Conservation (phyloP, 2,797 vertebrate species). For the Chloroceryle inda region DNA sequence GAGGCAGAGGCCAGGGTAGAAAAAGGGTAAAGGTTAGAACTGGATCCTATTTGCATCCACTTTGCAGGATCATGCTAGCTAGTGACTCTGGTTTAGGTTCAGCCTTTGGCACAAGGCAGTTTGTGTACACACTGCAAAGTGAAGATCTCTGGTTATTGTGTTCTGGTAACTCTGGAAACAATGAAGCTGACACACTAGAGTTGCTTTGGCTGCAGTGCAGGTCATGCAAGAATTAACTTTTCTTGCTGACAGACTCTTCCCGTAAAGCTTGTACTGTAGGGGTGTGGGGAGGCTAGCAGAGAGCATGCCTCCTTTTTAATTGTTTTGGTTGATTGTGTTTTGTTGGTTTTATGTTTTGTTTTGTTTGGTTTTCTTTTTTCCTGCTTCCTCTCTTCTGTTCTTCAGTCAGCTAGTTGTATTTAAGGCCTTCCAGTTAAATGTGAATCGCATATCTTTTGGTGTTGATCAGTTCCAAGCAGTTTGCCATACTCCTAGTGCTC, state of each 20-base stretch:
- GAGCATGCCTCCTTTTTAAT: neutral
- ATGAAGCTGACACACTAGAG: slow-evolving; percentile 26
- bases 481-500: neutral
- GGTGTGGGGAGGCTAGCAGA: slow-evolving; percentile 8
- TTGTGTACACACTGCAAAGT: neutral
- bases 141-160: slow-evolving; percentile 40
- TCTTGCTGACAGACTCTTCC: slow-evolving; percentile 22
- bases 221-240: neutral
- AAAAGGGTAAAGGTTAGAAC: neutral
- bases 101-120: neutral
- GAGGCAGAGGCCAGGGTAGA: neutral
- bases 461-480: neutral
- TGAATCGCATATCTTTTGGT: neutral
- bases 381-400: neutral
- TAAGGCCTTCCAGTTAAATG: slow-evolving; percentile 3
- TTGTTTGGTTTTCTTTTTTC: too few species aligned
- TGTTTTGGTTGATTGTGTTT: too few species aligned
- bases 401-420: neutral
- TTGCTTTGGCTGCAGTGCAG: slow-evolving; percentile 19
- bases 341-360: too few species aligned
- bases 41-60: neutral
- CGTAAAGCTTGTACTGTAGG: neutral
- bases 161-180: slow-evolving; percentile 58
- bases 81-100: neutral
- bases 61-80: neutral